Percentiles rank a stretch among this genome's conserved stretches.
Conservation (phyloP, 1,140 invertebrate species). For the Megathymus violae region DNA sequence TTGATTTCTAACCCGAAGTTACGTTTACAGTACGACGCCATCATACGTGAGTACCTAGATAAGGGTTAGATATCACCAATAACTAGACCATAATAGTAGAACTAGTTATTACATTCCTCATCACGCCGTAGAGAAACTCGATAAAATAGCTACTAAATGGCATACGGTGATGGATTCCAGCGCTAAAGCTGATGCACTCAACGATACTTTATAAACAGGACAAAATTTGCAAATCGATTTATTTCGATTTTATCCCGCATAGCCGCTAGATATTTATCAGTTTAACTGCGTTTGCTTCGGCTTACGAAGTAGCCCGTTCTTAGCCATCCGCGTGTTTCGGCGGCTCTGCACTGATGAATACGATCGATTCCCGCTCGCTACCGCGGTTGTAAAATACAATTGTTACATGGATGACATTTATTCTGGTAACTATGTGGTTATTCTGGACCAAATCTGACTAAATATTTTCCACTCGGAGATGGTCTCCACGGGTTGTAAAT, state of each 20-base stretch:
- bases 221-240: constrained; percentile 17
- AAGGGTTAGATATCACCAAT: too few relatives aligned
- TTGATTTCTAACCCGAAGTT: neutral
- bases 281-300: constrained; percentile 11
- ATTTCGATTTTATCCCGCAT: too few relatives aligned
- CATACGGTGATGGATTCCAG: too few relatives aligned
- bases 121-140: too few relatives aligned
- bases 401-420: constrained; percentile 15
- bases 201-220: constrained; percentile 2
- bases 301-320: constrained; percentile 5
- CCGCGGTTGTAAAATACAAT: neutral
- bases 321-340: constrained; percentile 7
- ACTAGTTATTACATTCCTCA: too few relatives aligned
- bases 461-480: constrained; percentile 4
- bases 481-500: constrained; percentile 8
- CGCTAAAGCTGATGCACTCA: neutral
- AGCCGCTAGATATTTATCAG: constrained; percentile 2
- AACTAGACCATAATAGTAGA: too few relatives aligned
- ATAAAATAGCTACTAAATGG: too few relatives aligned
- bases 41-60: too few relatives aligned
- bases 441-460: neutral
- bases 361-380: neutral
- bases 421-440: too few relatives aligned
- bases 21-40: too few relatives aligned
- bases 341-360: neutral